Conservation (phyloP, 2,797 vertebrate genomes). For the Notoglanidium macrostoma region DNA sequence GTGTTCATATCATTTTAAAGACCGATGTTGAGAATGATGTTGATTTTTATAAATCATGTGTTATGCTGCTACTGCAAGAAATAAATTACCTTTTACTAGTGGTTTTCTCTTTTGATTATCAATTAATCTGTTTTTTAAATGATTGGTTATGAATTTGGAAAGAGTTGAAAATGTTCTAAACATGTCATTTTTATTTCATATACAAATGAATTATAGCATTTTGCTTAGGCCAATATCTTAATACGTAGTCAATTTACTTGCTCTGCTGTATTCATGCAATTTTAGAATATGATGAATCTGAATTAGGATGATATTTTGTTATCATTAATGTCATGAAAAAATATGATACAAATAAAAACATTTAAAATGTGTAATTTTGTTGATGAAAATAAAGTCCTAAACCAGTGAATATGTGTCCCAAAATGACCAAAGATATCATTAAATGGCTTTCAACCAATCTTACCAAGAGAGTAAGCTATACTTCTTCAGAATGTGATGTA, state of each 20-base stretch:
- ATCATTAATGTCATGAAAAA: too few species aligned
- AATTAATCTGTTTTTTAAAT: neutral
- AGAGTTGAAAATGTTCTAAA: neutral
- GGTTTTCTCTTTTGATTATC: neutral
- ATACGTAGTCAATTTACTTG: neutral
- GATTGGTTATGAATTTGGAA: neutral
- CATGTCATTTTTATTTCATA: neutral
- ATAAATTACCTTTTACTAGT: neutral
- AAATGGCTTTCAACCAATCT: too few species aligned
- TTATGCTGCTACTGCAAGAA: neutral
- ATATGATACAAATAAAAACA: too few species aligned
- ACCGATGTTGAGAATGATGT: neutral
- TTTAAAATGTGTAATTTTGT: too few species aligned
- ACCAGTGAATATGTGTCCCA: too few species aligned
- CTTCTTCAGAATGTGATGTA: too few species aligned
- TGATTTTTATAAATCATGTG: neutral
- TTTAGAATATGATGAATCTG: neutral
- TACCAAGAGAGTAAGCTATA: too few species aligned
- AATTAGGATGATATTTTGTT: neutral
- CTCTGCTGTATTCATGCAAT: neutral
- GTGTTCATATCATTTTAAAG: neutral
- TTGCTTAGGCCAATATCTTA: neutral
- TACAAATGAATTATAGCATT: neutral
- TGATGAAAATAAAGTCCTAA: too few species aligned
- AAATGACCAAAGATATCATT: too few species aligned